A percentile compares a stretch with the other conserved stretches of the same genome.
phyloP scores from a whole-genome alignment of 2,113 vertebrate species.

The Albula glossodonta region DNA sequence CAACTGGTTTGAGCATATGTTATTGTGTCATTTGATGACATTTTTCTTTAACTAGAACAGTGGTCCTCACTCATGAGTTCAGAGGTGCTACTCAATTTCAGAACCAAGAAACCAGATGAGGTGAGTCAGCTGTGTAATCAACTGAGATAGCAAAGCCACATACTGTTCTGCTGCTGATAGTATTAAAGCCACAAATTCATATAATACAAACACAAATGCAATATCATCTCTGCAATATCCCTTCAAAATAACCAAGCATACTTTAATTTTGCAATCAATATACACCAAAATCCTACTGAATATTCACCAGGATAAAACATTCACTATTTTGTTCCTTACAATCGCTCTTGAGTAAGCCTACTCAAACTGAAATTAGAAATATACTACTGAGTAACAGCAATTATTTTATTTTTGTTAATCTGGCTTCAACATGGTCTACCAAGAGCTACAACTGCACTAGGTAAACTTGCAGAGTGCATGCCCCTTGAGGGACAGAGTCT shows the following conservation, averaged over 20 bases:
- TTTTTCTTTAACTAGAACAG: too few species aligned
- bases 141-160: background rate
- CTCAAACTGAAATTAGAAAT: background rate
- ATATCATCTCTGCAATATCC: background rate
- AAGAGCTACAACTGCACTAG: background rate
- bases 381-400: background rate
- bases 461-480: background rate
- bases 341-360: too few species aligned
- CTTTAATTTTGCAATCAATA: background rate
- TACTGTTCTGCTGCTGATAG: background rate
- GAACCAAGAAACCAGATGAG: too few species aligned
- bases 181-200: background rate
- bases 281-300: background rate
- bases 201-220: background rate
- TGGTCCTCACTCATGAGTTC: too few species aligned
- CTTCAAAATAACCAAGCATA: background rate
- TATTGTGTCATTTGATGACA: too few species aligned
- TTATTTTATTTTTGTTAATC: background rate
- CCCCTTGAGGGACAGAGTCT: background rate
- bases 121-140: background rate
- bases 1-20: too few species aligned
- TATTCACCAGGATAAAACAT: background rate
- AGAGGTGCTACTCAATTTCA: too few species aligned
- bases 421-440: background rate
- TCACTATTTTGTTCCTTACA: background rate